Percentiles rank a stretch among this genome's conserved stretches.
Conservation (phyloP, 2,113 vertebrate species). For the Condylura cristata region DNA sequence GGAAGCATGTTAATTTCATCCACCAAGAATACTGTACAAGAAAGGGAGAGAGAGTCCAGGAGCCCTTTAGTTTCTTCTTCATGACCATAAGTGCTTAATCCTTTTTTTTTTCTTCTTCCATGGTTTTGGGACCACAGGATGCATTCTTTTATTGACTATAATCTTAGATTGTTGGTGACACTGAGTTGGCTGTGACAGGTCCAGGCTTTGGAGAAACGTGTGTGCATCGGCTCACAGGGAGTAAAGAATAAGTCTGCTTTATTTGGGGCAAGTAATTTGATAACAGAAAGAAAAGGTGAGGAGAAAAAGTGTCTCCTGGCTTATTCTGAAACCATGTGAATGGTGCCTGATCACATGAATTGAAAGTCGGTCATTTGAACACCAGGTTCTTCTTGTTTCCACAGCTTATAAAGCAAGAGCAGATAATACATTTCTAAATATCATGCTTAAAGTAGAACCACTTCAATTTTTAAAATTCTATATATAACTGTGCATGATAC, state of each 20-base stretch:
- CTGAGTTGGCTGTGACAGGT: background rate
- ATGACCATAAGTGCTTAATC: background rate
- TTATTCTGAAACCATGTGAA: background rate
- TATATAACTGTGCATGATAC: background rate
- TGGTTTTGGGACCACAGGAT: background rate
- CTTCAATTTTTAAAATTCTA: background rate
- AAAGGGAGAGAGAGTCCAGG: background rate
- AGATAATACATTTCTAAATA: background rate
- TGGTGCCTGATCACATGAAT: background rate
- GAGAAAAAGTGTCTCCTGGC: background rate
- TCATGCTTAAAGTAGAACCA: background rate
- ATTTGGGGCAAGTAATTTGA: constrained; percentile 19
- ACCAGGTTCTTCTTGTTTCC: background rate
- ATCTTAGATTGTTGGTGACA: background rate
- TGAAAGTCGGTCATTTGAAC: background rate
- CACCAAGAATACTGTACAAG: background rate
- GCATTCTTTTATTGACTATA: background rate
- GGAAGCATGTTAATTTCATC: background rate
- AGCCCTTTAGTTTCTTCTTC: background rate
- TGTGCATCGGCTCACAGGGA: background rate
- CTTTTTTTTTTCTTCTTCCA: background rate
- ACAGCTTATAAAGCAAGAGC: background rate
- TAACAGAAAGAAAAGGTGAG: background rate
- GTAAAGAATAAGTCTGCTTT: background rate
- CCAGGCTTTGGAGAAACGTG: background rate